Base-by-base conservation (phyloP, 2,888 invertebrate genomes). In the Caradrina kadenii region DNA sequence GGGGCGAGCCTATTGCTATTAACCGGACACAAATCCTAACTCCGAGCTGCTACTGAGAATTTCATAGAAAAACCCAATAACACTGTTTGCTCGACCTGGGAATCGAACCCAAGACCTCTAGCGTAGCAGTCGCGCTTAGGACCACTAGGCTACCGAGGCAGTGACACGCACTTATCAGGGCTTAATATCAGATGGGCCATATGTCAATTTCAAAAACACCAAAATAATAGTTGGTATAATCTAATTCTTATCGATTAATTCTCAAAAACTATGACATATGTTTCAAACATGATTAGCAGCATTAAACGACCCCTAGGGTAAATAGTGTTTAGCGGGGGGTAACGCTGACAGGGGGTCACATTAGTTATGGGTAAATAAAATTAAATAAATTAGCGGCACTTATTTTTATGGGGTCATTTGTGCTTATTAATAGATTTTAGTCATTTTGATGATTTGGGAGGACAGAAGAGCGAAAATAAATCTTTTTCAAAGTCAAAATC, bases 261-360 rank as follows among this genome's bases (percentile, higher is more conserved):
- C 42, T 13, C 35, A 68, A 73, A 78, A 71, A 63, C 63, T 61
- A 54, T 80, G 83, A 77, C 87, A 87, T 87, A 82, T 87, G 87
- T 60, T 82, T 65, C 76, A 81, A 86, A 86, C 82, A 82, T 80
- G 86, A 86, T 87, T 85, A 84, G 35, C 48, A 26, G 61, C 42
- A 69, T 52, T 79, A 60, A 79, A 60, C 48, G 19, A 55, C 54
- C 77, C 77, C 69, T 58, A 54, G 64, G 45, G 75, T 70, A 79
- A 75, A 77, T 77, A 75, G 10, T n/a, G 42, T 49, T 19, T 17
- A 17, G 39, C 31, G 45, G 53, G 76, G 79, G 69, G 68, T 26
- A 53, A 42, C 2, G 0, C n/a, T 22, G 26, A 13, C n/a, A 58
- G 55, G 62, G 76, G 60, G 63, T 58, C 17, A 59, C 59, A 49